Evolutionary conservation across 2,113 vertebrate species (phyloP).

Genomic region (Pseudonaja textilis): DNA sequence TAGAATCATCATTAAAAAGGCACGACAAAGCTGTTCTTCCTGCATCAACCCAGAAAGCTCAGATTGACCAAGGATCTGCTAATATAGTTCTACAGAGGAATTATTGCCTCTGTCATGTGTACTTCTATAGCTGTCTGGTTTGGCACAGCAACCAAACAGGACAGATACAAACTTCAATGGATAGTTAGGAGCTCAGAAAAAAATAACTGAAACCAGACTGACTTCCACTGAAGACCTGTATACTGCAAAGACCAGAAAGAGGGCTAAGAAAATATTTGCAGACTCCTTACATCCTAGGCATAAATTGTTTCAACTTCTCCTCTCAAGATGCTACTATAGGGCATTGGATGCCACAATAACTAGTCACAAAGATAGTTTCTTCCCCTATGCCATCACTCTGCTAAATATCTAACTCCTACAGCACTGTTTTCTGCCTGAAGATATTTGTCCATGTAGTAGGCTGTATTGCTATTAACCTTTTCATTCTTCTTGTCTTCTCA

Average conservation of each 20-base stretch:
- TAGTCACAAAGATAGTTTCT: background rate
- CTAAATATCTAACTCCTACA: background rate
- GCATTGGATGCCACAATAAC: background rate
- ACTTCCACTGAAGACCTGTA: background rate
- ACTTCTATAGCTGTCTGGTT: background rate
- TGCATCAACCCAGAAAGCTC: background rate
- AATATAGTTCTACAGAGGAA: background rate
- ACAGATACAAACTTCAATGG: background rate
- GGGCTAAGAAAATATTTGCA: too few species aligned
- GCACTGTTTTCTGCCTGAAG: background rate
- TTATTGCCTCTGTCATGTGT: background rate
- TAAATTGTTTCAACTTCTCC: background rate
- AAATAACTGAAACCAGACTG: background rate
- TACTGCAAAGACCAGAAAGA: background rate
- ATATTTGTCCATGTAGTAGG: background rate
- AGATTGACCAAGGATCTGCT: background rate
- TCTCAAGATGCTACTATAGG: background rate
- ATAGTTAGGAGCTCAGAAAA: background rate
- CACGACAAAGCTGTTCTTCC: background rate
- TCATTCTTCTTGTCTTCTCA: background rate
- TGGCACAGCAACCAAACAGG: background rate
- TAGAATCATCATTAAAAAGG: background rate
- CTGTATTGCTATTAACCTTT: background rate
- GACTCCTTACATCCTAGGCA: background rate
- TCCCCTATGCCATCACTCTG: background rate